Percentiles rank a stretch among this genome's conserved stretches.
These are phyloP conservation scores for Platyrinchus mystaceus DNA, from an alignment of 2,797 vertebrate species.

Conservation along the genomic window DNA sequence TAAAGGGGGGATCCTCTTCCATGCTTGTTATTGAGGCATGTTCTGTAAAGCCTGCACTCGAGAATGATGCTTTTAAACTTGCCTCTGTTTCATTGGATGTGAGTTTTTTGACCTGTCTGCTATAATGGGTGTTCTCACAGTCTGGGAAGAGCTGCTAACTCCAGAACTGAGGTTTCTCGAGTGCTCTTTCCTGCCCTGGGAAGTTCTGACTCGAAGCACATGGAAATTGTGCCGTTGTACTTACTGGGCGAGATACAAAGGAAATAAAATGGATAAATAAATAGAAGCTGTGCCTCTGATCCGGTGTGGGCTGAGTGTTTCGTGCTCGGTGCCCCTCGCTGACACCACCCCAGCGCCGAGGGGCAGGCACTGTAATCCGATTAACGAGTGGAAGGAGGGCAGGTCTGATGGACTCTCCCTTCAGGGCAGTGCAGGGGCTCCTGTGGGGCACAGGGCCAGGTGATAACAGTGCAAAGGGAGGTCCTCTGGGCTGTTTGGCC, in stretches of 20 bases:
- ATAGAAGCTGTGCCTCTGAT: background rate
- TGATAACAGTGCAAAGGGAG: background rate
- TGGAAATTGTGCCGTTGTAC: background rate
- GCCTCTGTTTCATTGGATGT: background rate
- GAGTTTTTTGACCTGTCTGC: background rate
- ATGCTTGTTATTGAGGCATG: fast-evolving
- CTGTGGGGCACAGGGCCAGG: background rate
- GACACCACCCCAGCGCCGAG: background rate
- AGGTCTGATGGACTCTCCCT: background rate
- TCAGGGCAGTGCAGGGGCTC: background rate
- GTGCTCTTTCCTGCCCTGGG: background rate
- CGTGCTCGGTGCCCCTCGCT: fast-evolving
- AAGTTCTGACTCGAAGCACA: background rate
- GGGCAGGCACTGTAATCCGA: background rate
- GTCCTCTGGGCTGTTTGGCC: background rate
- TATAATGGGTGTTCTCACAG: fast-evolving
- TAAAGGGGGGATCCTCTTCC: background rate
- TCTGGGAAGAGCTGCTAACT: background rate
- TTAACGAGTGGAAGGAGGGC: background rate
- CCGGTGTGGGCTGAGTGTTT: background rate
- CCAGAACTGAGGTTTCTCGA: background rate
- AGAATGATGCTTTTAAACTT: background rate
- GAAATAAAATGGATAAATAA: background rate
- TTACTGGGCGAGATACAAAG: background rate
- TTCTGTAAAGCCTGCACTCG: background rate